Percentiles rank a stretch among this genome's conserved stretches.
Conservation (phyloP, 2,888 invertebrate genomes). For the Drosophila koepferae region DNA sequence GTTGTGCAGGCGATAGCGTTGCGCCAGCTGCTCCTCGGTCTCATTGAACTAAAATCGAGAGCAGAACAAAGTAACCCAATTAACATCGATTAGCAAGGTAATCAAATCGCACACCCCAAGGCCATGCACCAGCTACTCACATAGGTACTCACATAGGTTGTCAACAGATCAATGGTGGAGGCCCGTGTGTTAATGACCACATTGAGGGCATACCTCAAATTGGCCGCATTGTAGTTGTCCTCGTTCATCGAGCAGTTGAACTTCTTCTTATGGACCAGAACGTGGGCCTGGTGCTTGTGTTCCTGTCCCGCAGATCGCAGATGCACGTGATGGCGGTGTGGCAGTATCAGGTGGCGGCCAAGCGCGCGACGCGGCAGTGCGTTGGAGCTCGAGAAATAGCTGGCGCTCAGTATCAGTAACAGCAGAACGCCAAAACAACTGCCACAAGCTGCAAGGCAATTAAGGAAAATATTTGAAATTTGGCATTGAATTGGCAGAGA, state of each 20-base stretch:
- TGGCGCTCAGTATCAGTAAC: constrained; percentile 24
- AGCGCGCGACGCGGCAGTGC: constrained; percentile 50
- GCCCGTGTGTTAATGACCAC: neutral
- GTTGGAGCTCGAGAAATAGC: constrained; percentile 5
- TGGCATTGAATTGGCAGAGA: too few species aligned
- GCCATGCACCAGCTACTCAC: neutral
- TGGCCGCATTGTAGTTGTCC: neutral
- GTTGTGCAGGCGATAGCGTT: neutral
- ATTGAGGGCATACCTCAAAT: neutral
- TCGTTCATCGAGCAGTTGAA: neutral
- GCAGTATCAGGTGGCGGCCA: constrained; percentile 50
- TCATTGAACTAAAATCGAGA: neutral
- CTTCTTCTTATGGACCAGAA: neutral
- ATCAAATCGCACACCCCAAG: neutral
- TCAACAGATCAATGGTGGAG: neutral
- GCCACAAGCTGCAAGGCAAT: constrained; percentile 21
- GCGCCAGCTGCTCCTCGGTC: neutral
- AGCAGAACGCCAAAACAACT: constrained; percentile 29
- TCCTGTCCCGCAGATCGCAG: constrained; percentile 57
- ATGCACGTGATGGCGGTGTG: constrained; percentile 73
- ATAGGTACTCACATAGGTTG: neutral
- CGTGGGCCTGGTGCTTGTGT: neutral
- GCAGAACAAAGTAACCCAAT: neutral
- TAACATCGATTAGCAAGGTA: neutral
- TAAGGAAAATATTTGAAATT: too few species aligned